Percentiles rank a stretch among this genome's conserved stretches.
These are phyloP conservation scores for Macroramphosus scolopax DNA, from an alignment of 2,797 vertebrate genomes.

Conservation along the genomic window DNA sequence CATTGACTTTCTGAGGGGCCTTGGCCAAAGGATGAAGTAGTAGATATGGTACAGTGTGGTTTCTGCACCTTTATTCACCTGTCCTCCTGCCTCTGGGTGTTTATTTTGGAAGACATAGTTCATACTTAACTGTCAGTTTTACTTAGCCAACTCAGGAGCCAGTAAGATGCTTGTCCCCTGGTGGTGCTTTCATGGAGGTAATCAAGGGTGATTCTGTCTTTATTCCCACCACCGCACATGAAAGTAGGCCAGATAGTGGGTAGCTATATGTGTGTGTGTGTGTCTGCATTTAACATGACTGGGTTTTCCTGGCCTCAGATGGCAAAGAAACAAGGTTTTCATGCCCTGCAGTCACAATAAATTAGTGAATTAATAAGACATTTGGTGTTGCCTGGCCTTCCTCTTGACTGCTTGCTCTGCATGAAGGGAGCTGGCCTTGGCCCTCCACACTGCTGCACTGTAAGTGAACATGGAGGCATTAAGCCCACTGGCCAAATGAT, in stretches of 20 bases:
- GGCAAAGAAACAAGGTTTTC: slow-evolving; percentile 78
- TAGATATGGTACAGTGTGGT: too few species aligned
- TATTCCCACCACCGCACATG: slow-evolving; percentile 73
- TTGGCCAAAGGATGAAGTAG: slow-evolving; percentile 1
- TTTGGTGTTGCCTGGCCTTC: slow-evolving; percentile 82
- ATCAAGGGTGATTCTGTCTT: slow-evolving; percentile 71
- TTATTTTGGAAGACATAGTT: slow-evolving; percentile 14
- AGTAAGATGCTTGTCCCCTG: slow-evolving; percentile 66
- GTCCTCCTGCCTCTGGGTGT: slow-evolving; percentile 21
- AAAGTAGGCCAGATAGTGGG: slow-evolving; percentile 75
- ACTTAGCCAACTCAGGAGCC: slow-evolving; percentile 52
- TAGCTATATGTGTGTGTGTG: slow-evolving; percentile 38
- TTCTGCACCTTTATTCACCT: slow-evolving; percentile 15
- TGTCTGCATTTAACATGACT: slow-evolving; percentile 60
- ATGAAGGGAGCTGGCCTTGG: slow-evolving; percentile 70
- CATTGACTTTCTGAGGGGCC: background rate
- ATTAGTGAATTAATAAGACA: slow-evolving; percentile 83
- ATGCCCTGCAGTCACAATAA: slow-evolving; percentile 81
- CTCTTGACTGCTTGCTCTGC: slow-evolving; percentile 79
- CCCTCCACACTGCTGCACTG: slow-evolving; percentile 53
- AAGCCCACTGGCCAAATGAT: slow-evolving; percentile 59
- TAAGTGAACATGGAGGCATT: slow-evolving; percentile 48
- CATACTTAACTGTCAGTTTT: slow-evolving; percentile 40
- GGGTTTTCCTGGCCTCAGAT: slow-evolving; percentile 80
- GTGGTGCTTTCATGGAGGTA: slow-evolving; percentile 68